These are phyloP conservation scores for Chrysemys picta DNA, from an alignment of 2,113 vertebrate genomes.

Conservation along the genomic window DNA sequence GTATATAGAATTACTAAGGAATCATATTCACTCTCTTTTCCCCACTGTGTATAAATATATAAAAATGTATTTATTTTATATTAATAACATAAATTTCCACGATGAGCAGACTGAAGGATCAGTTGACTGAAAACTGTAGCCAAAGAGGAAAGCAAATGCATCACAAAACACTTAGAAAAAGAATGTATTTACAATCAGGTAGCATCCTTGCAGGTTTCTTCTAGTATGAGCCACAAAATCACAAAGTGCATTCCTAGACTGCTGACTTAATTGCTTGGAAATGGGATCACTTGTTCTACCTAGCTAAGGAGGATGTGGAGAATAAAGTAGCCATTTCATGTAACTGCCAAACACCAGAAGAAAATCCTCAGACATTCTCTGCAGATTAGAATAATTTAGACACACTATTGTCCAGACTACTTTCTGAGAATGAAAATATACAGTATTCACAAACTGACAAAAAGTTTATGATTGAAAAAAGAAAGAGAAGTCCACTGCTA, in stretches of 20 bases:
- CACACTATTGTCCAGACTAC: background rate
- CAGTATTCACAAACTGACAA: background rate
- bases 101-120: background rate
- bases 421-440: background rate
- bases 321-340: background rate
- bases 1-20: background rate
- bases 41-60: background rate
- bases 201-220: background rate
- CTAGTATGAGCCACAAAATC: background rate
- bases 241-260: background rate
- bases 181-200: background rate
- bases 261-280: background rate
- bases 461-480: background rate
- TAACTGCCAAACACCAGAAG: background rate
- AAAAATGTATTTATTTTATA: background rate
- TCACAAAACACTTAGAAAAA: background rate
- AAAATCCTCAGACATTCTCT: background rate
- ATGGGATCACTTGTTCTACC: rapidly evolving
- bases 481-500: background rate
- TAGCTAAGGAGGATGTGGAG: background rate
- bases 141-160: rapidly evolving
- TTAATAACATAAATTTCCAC: background rate
- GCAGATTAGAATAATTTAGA: background rate
- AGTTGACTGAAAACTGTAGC: background rate
- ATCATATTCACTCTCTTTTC: background rate